Evolutionary conservation across 2,113 vertebrate genomes (phyloP).

Genomic region (Bettongia penicillata): DNA sequence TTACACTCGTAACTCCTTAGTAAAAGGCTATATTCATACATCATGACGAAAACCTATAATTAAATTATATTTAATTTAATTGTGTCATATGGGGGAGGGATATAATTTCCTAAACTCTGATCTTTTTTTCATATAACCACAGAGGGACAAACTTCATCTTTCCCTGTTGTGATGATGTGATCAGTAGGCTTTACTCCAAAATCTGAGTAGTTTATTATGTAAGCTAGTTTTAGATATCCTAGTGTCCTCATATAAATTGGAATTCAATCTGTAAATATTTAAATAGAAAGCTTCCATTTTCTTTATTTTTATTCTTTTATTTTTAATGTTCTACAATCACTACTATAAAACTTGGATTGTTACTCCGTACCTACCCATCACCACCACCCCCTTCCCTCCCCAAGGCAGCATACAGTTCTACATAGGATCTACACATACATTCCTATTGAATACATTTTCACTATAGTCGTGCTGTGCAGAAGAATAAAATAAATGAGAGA

Average conservation of each 20-base stretch:
- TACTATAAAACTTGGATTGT: too few relatives aligned
- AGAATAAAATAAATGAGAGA: too few relatives aligned
- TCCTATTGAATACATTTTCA: too few relatives aligned
- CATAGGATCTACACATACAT: too few relatives aligned
- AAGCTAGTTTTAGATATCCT: constrained; percentile 46
- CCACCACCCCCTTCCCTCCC: too few relatives aligned
- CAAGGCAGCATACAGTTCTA: too few relatives aligned
- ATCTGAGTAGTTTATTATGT: neutral
- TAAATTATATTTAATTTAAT: constrained; percentile 47
- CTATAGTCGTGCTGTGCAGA: too few relatives aligned
- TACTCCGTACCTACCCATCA: too few relatives aligned
- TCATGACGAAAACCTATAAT: constrained; percentile 42
- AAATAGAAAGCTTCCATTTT: constrained; percentile 22
- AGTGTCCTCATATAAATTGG: constrained; percentile 13
- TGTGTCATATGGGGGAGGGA: constrained; percentile 5
- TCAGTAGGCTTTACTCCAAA: constrained; percentile 28
- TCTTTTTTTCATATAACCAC: neutral
- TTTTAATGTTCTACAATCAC: too few relatives aligned
- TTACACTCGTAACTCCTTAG: constrained; percentile 38
- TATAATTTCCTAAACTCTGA: neutral
- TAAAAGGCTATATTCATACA: constrained; percentile 19
- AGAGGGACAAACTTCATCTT: neutral
- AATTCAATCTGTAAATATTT: constrained; percentile 26
- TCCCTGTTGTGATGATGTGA: neutral
- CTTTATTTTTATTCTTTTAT: too few relatives aligned